A percentile compares a stretch with the other conserved stretches of the same genome.
phyloP scores from a whole-genome alignment of 2,113 vertebrate species.

The Leptodactylus fuscus region DNA sequence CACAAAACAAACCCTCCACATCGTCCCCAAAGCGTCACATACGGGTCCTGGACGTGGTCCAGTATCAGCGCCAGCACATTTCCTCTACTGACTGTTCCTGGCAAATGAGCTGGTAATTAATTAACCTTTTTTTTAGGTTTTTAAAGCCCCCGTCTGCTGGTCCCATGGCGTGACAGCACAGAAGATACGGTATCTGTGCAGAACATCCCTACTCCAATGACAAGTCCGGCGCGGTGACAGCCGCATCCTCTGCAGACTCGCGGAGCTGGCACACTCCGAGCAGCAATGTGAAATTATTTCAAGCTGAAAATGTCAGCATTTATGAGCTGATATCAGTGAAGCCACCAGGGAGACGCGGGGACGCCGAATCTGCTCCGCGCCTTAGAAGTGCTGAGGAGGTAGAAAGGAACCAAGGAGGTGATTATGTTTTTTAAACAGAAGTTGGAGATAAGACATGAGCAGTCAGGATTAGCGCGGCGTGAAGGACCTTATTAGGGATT shows the following conservation, averaged over 20 bases:
- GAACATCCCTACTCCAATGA: constrained; percentile 50
- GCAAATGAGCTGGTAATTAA: constrained; percentile 52
- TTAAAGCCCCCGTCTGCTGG: constrained; percentile 29
- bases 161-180: constrained; percentile 2
- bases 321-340: constrained; percentile 53
- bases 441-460: constrained; percentile 37
- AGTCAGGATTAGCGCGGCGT: constrained; percentile 25
- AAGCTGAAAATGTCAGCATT: constrained; percentile 57
- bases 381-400: constrained; percentile 54
- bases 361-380: constrained; percentile 30
- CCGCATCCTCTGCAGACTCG: constrained; percentile 33
- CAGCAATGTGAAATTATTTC: constrained; percentile 52
- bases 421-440: constrained; percentile 41
- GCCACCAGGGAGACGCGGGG: constrained; percentile 42
- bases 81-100: constrained; percentile 38
- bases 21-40: background rate
- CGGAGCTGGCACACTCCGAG: constrained; percentile 31
- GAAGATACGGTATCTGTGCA: constrained; percentile 49
- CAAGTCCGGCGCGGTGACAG: constrained; percentile 43
- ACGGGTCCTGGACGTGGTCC: constrained; percentile 10
- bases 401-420: constrained; percentile 22
- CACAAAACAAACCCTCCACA: background rate
- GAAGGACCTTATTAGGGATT: constrained; percentile 20
- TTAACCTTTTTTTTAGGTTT: constrained; percentile 53
- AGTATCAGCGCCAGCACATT: constrained; percentile 45